Evolutionary conservation across 2,113 vertebrate species (phyloP).

Genomic region (Apteryx mantelli): DNA sequence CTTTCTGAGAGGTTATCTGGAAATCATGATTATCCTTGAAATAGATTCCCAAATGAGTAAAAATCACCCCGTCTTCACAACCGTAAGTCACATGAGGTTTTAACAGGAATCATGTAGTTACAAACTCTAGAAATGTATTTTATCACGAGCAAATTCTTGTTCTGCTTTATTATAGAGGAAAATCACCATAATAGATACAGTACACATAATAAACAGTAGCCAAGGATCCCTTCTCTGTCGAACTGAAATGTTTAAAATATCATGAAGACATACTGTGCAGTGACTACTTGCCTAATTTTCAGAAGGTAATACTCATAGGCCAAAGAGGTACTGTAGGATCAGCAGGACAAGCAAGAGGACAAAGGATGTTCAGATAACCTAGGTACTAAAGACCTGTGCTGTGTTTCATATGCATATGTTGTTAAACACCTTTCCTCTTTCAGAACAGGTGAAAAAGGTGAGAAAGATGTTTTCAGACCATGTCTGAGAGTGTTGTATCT

Average conservation of each 20-base stretch:
- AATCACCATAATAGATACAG: background rate
- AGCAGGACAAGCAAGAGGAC: background rate
- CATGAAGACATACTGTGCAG: background rate
- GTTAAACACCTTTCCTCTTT: background rate
- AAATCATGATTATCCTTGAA: slow-evolving; percentile 11
- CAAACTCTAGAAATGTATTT: background rate
- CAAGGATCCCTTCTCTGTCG: background rate
- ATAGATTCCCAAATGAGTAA: background rate
- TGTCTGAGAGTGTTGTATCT: background rate
- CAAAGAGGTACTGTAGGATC: background rate
- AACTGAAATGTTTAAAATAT: background rate
- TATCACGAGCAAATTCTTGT: background rate
- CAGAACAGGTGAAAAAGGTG: background rate
- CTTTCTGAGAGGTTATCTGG: slow-evolving; percentile 42
- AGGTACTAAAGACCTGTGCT: background rate
- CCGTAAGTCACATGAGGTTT: background rate
- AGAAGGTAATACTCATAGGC: background rate
- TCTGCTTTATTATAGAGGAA: background rate
- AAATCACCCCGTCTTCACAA: background rate
- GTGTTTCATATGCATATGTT: background rate
- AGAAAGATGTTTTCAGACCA: background rate
- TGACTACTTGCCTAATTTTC: background rate
- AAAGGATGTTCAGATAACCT: background rate
- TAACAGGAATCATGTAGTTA: background rate
- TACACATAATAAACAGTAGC: background rate